These are phyloP conservation scores for Pangasianodon gigas DNA, from an alignment of 2,113 vertebrate species.

Conservation along the genomic window DNA sequence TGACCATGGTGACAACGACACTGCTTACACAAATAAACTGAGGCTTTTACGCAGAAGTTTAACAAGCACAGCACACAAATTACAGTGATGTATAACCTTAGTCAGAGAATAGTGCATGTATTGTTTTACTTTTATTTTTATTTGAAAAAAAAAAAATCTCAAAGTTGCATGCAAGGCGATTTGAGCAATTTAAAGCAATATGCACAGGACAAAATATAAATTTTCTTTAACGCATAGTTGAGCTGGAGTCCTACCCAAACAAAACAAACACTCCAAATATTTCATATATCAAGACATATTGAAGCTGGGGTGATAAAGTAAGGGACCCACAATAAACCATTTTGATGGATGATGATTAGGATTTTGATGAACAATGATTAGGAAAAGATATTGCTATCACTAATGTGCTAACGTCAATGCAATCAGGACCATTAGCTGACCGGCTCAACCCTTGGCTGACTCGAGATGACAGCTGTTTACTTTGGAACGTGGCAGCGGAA, in stretches of 20 bases:
- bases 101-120: neutral
- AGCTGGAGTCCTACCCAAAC: neutral
- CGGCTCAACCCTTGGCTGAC: constrained; percentile 16
- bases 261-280: neutral
- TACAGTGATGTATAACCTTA: neutral
- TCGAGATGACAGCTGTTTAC: constrained; percentile 59
- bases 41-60: neutral
- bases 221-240: neutral
- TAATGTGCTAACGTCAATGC: neutral
- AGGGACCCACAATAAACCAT: constrained; percentile 1
- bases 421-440: constrained; percentile 38
- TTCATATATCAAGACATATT: neutral
- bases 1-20: constrained; percentile 3
- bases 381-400: constrained; percentile 17
- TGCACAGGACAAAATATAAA: neutral
- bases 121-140: neutral
- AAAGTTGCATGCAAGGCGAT: neutral
- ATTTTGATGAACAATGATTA: constrained; percentile 35
- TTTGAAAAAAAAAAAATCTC: neutral
- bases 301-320: neutral
- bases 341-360: constrained; percentile 34
- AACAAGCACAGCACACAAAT: neutral
- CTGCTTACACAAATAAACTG: constrained; percentile 2
- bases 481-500: constrained; percentile 60
- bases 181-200: neutral